Evolutionary conservation across 2,113 vertebrate species (phyloP).

Genomic region (Hippoglossus stenolepis): DNA sequence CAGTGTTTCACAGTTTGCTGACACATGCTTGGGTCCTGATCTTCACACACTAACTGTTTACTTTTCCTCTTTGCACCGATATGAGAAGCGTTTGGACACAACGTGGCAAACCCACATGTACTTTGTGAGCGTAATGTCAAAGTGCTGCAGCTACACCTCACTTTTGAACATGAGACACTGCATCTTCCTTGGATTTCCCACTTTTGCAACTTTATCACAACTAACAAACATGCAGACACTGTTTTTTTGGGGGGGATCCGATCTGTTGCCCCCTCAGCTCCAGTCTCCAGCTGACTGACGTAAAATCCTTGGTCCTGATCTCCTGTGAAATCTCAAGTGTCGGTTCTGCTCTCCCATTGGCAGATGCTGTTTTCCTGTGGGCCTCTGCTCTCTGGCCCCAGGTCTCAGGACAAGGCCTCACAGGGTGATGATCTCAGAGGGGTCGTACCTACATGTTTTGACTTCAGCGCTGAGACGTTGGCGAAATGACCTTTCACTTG

Average conservation of each 20-base stretch:
- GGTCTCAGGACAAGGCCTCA: constrained; percentile 31
- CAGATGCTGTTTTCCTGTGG: constrained; percentile 39
- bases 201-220: too few relatives aligned
- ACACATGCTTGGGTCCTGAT: constrained; percentile 36
- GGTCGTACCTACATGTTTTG: constrained; percentile 20
- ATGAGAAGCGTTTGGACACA: constrained; percentile 39
- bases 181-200: too few relatives aligned
- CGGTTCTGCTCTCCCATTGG: constrained; percentile 26
- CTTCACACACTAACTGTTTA: constrained; percentile 54
- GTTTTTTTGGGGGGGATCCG: background rate
- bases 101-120: constrained; percentile 26
- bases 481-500: constrained; percentile 5
- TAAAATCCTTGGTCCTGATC: constrained; percentile 29
- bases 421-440: constrained; percentile 34
- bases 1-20: constrained; percentile 57
- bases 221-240: too few relatives aligned
- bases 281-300: constrained; percentile 24
- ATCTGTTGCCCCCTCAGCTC: constrained; percentile 5
- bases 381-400: constrained; percentile 11
- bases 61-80: constrained; percentile 43
- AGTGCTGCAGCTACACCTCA: background rate
- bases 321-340: constrained; percentile 24
- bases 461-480: too few relatives aligned
- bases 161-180: too few relatives aligned
- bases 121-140: too few relatives aligned